phyloP scores from a whole-genome alignment of 2,797 vertebrate genomes.

The Schizothorax lantsangensis region DNA sequence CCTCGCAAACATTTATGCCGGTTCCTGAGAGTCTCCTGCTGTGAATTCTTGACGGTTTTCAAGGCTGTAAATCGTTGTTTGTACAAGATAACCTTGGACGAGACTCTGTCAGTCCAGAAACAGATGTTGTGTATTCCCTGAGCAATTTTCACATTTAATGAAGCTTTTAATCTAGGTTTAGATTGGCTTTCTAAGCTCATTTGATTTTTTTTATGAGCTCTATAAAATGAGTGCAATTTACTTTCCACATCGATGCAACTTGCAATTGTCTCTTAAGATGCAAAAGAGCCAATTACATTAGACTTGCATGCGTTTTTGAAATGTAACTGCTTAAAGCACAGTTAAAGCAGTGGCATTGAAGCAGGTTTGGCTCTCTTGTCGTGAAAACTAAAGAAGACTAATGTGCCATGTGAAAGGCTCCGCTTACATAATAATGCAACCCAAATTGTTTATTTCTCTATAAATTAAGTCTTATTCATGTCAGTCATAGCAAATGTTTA shows the following conservation, averaged over 20 bases:
- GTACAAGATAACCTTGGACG: constrained; percentile 78
- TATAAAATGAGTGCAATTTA: constrained; percentile 80
- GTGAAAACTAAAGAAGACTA: constrained; percentile 3
- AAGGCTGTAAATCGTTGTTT: constrained; percentile 73
- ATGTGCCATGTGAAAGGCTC: constrained; percentile 15
- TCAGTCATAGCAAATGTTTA: background rate
- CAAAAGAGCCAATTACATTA: constrained; percentile 72
- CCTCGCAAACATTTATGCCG: constrained; percentile 58
- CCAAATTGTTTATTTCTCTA: constrained; percentile 11
- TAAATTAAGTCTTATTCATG: constrained; percentile 9
- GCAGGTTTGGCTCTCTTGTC: constrained; percentile 25
- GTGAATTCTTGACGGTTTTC: constrained; percentile 54
- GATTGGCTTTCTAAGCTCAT: constrained; percentile 77
- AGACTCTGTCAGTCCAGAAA: constrained; percentile 73
- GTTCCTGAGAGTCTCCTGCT: constrained; percentile 51
- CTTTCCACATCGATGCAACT: constrained; percentile 74
- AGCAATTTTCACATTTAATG: constrained; percentile 85
- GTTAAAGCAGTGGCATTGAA: constrained; percentile 67
- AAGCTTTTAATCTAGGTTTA: constrained; percentile 81
- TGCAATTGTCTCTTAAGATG: constrained; percentile 74
- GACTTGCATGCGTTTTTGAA: constrained; percentile 72
- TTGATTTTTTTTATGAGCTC: constrained; percentile 71
- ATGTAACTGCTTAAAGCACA: constrained; percentile 53
- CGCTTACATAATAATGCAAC: background rate
- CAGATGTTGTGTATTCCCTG: constrained; percentile 81